A percentile compares a stretch with the other conserved stretches of the same genome.
Evolutionary conservation across 2,888 invertebrate species (phyloP).

Genomic region (Horisme vitalbata): DNA sequence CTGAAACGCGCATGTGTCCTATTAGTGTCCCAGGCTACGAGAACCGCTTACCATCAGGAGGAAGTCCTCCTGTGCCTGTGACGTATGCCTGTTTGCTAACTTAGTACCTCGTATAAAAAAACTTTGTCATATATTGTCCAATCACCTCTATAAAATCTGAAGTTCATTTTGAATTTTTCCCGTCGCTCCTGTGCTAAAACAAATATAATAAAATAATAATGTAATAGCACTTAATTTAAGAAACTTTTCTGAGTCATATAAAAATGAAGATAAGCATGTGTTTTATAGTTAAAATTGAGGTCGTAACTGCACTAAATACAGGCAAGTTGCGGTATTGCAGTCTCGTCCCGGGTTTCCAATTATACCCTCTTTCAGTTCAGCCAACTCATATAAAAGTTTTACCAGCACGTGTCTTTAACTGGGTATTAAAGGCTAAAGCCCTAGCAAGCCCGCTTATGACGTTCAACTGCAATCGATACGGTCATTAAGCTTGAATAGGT

Average conservation of each 20-base stretch:
- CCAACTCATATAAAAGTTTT: conserved; percentile 78
- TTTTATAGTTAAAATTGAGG: conserved; percentile 62
- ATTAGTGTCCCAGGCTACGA: no score
- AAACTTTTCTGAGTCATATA: conserved; percentile 18
- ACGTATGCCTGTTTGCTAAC: no score
- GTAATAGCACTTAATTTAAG: no score
- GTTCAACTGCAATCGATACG: conserved; percentile 34
- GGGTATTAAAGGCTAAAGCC: conserved; percentile 45
- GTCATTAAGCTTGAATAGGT: conserved; percentile 36
- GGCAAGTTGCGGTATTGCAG: conserved; percentile 50
- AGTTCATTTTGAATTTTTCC: no score
- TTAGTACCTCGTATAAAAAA: no score
- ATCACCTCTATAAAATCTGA: no score
- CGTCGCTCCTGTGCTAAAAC: no score
- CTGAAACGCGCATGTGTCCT: no score
- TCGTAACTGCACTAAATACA: conserved; percentile 52
- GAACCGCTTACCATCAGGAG: no score
- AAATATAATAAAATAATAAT: no score
- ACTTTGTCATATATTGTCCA: no score
- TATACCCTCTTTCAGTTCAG: conserved; percentile 71
- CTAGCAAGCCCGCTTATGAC: conserved; percentile 24
- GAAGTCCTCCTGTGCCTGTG: no score
- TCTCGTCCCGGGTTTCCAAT: conserved; percentile 71
- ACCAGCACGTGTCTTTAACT: conserved; percentile 61
- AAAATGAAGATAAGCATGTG: conserved; percentile 25